Conservation (phyloP, 1,140 invertebrate species). For the Leguminivora glycinivorella region DNA sequence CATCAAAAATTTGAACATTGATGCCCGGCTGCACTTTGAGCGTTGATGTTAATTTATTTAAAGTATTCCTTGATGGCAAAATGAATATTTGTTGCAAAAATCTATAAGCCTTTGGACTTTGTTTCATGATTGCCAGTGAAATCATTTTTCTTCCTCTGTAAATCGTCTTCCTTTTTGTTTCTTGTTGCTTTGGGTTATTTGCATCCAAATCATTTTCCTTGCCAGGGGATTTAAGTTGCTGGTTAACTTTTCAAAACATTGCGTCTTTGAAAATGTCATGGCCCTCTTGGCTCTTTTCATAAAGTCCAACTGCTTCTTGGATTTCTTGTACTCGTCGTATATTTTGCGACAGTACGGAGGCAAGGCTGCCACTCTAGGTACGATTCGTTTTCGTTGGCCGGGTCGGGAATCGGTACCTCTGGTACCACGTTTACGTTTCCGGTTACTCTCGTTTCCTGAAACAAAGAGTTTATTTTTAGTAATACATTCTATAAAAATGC, state of each 20-base stretch:
- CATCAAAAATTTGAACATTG: background rate
- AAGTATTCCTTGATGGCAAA: conserved; percentile 31
- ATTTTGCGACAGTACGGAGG: background rate
- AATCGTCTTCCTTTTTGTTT: conserved; percentile 32
- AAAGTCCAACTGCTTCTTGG: background rate
- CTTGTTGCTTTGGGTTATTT: conserved; percentile 24
- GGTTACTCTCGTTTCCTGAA: too few species aligned
- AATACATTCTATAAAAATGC: too few species aligned
- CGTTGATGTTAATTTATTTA: conserved; percentile 29
- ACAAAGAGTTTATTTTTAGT: too few species aligned
- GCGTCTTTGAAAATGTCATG: background rate
- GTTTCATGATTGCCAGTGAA: conserved; percentile 31
- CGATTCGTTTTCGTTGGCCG: background rate
- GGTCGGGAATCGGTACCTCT: background rate
- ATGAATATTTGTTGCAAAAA: conserved; percentile 36
- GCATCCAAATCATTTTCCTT: conserved; percentile 23
- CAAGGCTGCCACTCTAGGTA: background rate
- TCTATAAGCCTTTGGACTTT: conserved; percentile 32
- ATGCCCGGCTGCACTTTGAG: conserved; percentile 32
- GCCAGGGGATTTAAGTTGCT: background rate
- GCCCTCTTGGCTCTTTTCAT: background rate
- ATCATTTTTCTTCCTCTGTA: conserved; percentile 32
- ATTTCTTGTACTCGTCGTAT: background rate
- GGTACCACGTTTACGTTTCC: too few species aligned
- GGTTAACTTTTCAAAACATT: background rate